Evolutionary conservation across 2,797 vertebrate genomes (phyloP), one percentile per base, ranked within the genome.

Genomic region (Bucorvus abyssinicus): DNA sequence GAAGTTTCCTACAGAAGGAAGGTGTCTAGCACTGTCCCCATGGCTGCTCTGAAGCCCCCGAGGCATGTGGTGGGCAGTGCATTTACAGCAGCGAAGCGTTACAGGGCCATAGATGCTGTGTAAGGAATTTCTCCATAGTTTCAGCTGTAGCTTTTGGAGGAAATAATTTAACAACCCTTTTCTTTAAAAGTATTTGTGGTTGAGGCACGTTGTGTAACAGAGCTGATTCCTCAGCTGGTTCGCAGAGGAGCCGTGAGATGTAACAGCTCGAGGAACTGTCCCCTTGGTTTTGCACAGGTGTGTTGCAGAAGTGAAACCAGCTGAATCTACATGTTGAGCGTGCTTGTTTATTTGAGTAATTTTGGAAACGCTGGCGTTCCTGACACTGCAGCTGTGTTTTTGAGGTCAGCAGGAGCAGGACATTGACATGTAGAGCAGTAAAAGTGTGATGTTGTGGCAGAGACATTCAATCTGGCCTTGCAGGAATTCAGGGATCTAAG

Each of bases 331-430:
- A 59, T 15, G 26, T 75, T 90, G 74, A 75, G 14, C 42, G 90
- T 92, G 45, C 94, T 92, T 80, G 77, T 75, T 77, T 77, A 73
- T 84, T 83, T 78, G 90, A 86, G 76, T 70, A 68, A 86, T 82
- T 94, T 82, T 85, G 70, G 53, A 89, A 84, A 79, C n/a, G 12
- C 30, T 89, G 84, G 93, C 64, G n/a, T 90, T 91, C 84, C 87
- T 56, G 50, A 82, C 65, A 52, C 79, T 84, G 77, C 94, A 97
- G 79, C 94, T 95, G 65, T 95, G 90, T 95, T 92, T 95, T 86
- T 90, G 44, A 56, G 88, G 93, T 93, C 91, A 57, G 22, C 1
- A 47, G 56, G 77, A 91, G 73, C 73, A 70, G 92, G 84, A 84
- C 55, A 56, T 79, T 57, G 93, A 93, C 79, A 67, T 45, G 56